phyloP scores from a whole-genome alignment of 1,140 invertebrate genomes.

The Panagrolaimus sp. region DNA sequence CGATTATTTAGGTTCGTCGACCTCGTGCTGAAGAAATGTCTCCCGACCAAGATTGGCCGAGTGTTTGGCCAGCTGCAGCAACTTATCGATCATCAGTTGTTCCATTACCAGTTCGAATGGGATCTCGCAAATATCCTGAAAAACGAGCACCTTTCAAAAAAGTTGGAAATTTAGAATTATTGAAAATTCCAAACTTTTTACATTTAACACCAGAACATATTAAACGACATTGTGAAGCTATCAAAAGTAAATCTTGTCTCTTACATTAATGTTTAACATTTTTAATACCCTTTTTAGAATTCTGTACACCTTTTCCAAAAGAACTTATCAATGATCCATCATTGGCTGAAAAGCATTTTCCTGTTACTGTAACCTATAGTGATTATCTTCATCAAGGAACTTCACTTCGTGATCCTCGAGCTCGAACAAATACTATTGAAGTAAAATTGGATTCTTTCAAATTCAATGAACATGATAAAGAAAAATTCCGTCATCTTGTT shows the following conservation, averaged over 20 bases:
- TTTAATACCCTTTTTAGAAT: constrained; percentile 64
- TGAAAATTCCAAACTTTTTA: constrained; percentile 98
- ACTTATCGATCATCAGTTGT: constrained; percentile 84
- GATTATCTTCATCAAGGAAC: constrained; percentile 86
- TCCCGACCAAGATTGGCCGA: constrained; percentile 81
- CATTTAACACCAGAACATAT: constrained; percentile 90
- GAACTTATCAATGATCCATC: constrained; percentile 66
- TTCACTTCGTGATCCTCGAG: constrained; percentile 76
- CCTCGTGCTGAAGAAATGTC: constrained; percentile 67
- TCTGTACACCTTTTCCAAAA: constrained; percentile 84
- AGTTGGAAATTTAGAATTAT: constrained; percentile 83
- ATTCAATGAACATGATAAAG: constrained; percentile 75
- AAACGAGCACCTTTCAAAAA: constrained; percentile 69
- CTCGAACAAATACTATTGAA: constrained; percentile 74
- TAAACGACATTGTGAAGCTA: constrained; percentile 79
- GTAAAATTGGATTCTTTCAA: constrained; percentile 62
- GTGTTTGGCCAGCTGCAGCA: constrained; percentile 84
- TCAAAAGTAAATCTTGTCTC: constrained; percentile 68
- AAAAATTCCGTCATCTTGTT: constrained; percentile 81
- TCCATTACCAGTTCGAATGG: constrained; percentile 86
- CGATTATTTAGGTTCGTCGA: constrained; percentile 49
- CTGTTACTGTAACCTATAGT: constrained; percentile 73
- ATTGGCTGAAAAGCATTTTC: constrained; percentile 68
- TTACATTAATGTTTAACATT: neutral
- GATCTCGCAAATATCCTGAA: constrained; percentile 67